Evolutionary conservation across 2,113 vertebrate genomes (phyloP), one percentile per base, ranked within the genome.

Genomic region (Oceanodroma tethys): DNA sequence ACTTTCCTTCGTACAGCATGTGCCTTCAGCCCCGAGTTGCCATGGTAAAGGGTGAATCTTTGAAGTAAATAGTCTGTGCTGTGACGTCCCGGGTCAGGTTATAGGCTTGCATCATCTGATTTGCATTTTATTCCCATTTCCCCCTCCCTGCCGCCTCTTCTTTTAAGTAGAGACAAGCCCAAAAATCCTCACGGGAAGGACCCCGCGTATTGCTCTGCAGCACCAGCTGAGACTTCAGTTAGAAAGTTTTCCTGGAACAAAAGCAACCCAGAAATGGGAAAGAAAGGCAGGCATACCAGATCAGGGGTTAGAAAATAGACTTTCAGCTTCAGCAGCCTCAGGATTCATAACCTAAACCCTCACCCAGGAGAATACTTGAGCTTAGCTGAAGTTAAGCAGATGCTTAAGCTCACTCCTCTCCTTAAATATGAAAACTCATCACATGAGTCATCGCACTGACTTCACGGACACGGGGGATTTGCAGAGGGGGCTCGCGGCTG

Each of bases 381-480:
- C 10, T 20, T 7, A 60, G 32, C 71, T 66, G 86, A 68, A 74
- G 68, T 50, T 56, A 70, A 53, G 91, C 36, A 10, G 74, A 40
- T 13, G 26, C 52, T 43, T 56, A 50, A 55, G 50, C 23, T 88
- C 50, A 2, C 17, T 38, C 50, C 60, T 65, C 2, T 10, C 59
- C 70, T 38, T 32, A 38, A 38, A 45, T 3, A 6, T 0, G 1
- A 4, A 21, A 75, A 43, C 21, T 25, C 55, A 22, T 13, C 11
- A 14, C 38, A 3, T 6, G 55, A 81, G 42, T 42, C 30, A 27
- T 7, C 0, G 5, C 26, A 0, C 6, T 11, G 81, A 26, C 42
- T 40, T 73, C 25, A 6, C 0, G 11, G 65, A 13, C 32, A 1
- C 0, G n/a, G 25, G 25, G 58, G n/a, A 52, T 29, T 3, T 16